Percentiles rank a stretch among this genome's conserved stretches.
Conservation (phyloP, 2,113 vertebrate species). For the Leiothrix lutea region DNA sequence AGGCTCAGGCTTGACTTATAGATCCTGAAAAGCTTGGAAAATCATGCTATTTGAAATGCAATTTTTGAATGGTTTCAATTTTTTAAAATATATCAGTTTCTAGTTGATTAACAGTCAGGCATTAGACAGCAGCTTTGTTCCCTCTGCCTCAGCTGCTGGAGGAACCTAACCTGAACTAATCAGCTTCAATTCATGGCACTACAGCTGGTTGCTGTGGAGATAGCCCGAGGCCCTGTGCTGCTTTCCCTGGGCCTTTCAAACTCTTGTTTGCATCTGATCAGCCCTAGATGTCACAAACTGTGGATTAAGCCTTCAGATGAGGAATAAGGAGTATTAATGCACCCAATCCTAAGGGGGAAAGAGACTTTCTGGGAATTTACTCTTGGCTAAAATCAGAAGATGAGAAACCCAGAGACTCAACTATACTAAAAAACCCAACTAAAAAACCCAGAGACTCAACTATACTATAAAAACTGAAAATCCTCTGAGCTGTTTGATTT, state of each 20-base stretch:
- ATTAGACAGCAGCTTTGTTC: conserved; percentile 32
- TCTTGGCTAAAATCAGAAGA: not conserved
- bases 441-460: not conserved
- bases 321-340: conserved; percentile 14
- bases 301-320: conserved; percentile 36
- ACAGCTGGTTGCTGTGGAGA: conserved; percentile 60
- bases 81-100: not conserved
- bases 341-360: not conserved
- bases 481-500: not conserved
- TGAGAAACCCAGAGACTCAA: not conserved
- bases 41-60: not conserved
- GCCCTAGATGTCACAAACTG: conserved; percentile 14
- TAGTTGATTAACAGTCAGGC: conserved; percentile 10
- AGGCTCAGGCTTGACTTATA: not conserved
- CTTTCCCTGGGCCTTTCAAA: conserved; percentile 20
- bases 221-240: not conserved
- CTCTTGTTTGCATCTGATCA: conserved; percentile 16
- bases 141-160: conserved; percentile 47
- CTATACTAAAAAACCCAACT: no score
- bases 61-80: not conserved
- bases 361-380: not conserved
- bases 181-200: conserved; percentile 46
- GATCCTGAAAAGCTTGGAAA: not conserved
- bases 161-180: conserved; percentile 61
- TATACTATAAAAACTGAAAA: accelerated